These are phyloP conservation scores for Promerops cafer DNA, from an alignment of 2,113 vertebrate genomes.

Conservation along the genomic window DNA sequence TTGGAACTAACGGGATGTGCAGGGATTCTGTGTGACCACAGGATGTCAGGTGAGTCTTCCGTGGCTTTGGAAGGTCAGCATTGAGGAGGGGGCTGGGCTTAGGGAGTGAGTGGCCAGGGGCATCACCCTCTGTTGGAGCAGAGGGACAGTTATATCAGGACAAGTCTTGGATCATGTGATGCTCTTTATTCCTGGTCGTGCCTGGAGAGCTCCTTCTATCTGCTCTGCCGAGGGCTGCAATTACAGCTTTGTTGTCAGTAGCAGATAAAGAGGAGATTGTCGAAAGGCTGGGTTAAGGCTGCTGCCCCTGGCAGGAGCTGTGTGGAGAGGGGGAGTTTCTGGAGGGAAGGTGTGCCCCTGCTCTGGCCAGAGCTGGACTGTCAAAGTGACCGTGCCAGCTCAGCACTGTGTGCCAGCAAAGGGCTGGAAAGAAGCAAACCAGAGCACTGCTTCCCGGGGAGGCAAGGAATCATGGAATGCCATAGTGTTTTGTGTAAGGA, in stretches of 20 bases:
- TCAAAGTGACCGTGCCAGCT: background rate
- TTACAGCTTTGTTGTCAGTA: background rate
- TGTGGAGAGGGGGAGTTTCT: background rate
- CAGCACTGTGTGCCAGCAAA: background rate
- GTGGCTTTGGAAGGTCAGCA: background rate
- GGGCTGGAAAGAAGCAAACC: background rate
- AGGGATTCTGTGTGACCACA: fast-evolving
- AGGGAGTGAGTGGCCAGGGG: background rate
- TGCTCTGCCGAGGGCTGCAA: background rate
- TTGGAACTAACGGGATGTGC: fast-evolving
- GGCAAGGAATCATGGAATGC: background rate
- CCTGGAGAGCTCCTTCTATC: background rate
- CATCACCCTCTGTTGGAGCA: background rate
- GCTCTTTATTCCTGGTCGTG: background rate
- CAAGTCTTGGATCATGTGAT: fast-evolving
- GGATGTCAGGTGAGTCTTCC: fast-evolving
- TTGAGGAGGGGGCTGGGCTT: too few species aligned
- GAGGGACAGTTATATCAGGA: background rate
- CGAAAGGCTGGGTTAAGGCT: background rate
- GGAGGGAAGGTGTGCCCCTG: background rate
- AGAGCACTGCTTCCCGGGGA: background rate
- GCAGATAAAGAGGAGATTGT: conserved; percentile 13
- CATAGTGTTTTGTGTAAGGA: background rate
- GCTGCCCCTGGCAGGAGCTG: background rate
- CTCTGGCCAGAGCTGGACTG: background rate